Percentiles rank a stretch among this genome's conserved stretches.
phyloP scores from a whole-genome alignment of 2,888 invertebrate genomes.

The Lissonota sp. region DNA sequence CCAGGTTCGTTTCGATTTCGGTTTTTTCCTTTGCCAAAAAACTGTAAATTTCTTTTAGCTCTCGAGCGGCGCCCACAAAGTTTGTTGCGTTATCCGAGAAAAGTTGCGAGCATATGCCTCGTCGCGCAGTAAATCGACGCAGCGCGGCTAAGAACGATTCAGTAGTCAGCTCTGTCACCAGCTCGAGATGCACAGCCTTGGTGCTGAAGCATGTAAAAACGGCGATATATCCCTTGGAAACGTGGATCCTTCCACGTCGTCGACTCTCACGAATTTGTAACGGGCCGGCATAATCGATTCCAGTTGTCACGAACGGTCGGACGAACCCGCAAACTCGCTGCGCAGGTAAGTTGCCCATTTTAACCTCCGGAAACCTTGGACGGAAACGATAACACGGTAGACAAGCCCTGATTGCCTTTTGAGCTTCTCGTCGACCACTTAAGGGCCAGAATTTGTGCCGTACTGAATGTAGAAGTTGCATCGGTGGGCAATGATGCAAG shows the following conservation, averaged over 20 bases:
- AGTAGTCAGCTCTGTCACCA: conserved; percentile 70
- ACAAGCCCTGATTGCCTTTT: conserved; percentile 69
- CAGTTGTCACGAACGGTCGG: conserved; percentile 69
- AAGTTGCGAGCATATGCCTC: conserved; percentile 72
- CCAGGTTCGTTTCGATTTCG: neutral
- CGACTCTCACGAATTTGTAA: conserved; percentile 63
- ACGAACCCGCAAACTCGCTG: conserved; percentile 68
- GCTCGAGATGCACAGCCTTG: conserved; percentile 72
- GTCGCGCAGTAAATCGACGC: conserved; percentile 71
- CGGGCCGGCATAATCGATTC: conserved; percentile 56
- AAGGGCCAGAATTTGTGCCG: conserved; percentile 73
- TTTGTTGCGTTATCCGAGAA: conserved; percentile 77
- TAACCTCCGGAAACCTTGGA: conserved; percentile 66
- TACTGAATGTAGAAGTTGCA: conserved; percentile 61
- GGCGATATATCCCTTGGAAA: conserved; percentile 46
- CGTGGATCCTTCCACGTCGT: conserved; percentile 16
- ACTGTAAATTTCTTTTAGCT: conserved; percentile 48
- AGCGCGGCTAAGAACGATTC: conserved; percentile 74
- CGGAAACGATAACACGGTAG: conserved; percentile 70
- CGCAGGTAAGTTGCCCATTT: conserved; percentile 77
- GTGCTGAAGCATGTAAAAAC: conserved; percentile 64
- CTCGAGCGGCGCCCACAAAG: conserved; percentile 73
- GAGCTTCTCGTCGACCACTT: conserved; percentile 66
- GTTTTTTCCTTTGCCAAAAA: neutral
- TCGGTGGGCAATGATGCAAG: conserved; percentile 64